phyloP scores from a whole-genome alignment of 2,113 vertebrate genomes.

The Chunga burmeisteri region DNA sequence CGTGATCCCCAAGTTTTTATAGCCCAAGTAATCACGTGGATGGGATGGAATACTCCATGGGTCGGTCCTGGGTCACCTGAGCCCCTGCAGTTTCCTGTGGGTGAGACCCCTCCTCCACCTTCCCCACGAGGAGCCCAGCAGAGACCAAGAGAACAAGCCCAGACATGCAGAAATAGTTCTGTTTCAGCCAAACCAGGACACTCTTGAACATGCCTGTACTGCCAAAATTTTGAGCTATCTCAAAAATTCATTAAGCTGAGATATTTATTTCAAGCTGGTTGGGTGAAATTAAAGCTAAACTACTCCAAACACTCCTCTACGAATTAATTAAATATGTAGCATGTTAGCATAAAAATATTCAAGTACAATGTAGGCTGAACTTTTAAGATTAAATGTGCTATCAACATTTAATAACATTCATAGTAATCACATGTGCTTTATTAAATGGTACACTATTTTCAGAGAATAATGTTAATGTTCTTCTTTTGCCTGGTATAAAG shows the following conservation, averaged over 20 bases:
- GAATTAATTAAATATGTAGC: background rate
- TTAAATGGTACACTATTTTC: background rate
- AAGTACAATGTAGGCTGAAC: background rate
- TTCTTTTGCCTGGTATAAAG: background rate
- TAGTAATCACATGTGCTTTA: background rate
- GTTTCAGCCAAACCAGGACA: no score
- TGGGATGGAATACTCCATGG: no score
- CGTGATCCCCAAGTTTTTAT: no score
- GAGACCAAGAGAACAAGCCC: no score
- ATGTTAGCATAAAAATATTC: background rate
- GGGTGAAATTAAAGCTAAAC: background rate
- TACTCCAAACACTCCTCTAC: background rate
- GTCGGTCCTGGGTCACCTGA: no score
- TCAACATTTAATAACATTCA: background rate
- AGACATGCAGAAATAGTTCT: no score
- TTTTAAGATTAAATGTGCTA: background rate
- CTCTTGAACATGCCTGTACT: background rate
- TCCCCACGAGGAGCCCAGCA: no score
- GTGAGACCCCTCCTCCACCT: no score
- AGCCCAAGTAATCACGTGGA: no score
- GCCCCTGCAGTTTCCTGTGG: no score
- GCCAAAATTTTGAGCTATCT: background rate
- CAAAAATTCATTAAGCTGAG: background rate
- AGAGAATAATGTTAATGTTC: background rate
- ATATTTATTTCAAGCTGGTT: background rate